Evolutionary conservation across 2,113 vertebrate genomes (phyloP).

Genomic region (Alaudala cheleensis): DNA sequence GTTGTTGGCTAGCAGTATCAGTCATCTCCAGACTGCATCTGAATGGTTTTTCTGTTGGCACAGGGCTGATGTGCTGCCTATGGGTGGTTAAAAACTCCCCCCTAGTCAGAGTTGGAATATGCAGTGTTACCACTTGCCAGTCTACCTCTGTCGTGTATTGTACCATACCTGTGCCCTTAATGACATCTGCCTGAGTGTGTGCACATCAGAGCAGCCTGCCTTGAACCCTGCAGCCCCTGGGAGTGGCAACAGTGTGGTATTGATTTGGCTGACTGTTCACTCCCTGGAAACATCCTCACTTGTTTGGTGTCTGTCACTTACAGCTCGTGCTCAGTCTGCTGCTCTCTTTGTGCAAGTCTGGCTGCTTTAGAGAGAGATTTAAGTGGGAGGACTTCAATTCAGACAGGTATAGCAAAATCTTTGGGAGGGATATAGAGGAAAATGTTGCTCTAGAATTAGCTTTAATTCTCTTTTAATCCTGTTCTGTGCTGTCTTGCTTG

Average conservation of each 20-base stretch:
- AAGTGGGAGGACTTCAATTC: neutral
- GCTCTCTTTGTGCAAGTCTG: neutral
- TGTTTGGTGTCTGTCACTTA: neutral
- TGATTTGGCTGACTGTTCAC: neutral
- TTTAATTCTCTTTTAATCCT: neutral
- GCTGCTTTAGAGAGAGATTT: neutral
- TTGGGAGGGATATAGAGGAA: neutral
- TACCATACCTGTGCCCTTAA: neutral
- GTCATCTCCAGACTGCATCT: neutral
- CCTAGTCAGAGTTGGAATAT: neutral
- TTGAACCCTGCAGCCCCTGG: neutral
- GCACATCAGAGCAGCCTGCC: neutral
- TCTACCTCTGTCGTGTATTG: conserved; percentile 41
- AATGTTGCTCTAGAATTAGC: neutral
- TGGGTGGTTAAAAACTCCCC: neutral
- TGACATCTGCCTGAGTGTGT: neutral
- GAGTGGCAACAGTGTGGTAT: neutral
- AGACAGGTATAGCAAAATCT: neutral
- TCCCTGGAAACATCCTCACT: neutral
- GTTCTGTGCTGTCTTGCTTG: neutral
- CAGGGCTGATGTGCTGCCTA: neutral
- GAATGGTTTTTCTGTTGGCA: neutral
- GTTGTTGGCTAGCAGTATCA: neutral
- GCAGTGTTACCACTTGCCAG: neutral
- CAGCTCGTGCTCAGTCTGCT: neutral